phyloP scores from a whole-genome alignment of 2,888 invertebrate species.

The Cremastinae sp. region DNA sequence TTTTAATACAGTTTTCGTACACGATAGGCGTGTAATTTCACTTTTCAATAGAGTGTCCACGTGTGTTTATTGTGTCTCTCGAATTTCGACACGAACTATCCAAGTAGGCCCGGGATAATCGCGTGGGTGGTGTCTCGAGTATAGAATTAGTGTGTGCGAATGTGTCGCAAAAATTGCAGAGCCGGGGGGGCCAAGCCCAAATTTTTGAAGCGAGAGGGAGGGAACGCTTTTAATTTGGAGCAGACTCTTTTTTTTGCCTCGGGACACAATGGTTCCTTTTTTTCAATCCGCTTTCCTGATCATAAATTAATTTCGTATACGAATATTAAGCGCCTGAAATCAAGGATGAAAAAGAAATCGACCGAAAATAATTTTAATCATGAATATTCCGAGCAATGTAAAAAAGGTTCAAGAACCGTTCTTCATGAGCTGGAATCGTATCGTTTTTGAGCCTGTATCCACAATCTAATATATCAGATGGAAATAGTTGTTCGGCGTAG shows the following conservation, averaged over 20 bases:
- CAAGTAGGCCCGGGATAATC: neutral
- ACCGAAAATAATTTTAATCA: too few relatives aligned
- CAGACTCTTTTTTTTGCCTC: neutral
- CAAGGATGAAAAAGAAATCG: too few relatives aligned
- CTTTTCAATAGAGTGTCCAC: neutral
- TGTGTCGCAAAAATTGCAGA: neutral
- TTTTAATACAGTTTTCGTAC: neutral
- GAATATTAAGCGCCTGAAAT: too few relatives aligned
- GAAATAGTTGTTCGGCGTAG: conserved; percentile 35
- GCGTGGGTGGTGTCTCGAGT: conserved; percentile 27
- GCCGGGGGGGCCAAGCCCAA: conserved; percentile 11
- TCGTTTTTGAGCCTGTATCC: neutral
- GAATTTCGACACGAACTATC: neutral
- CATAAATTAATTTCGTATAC: too few relatives aligned
- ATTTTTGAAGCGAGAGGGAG: neutral
- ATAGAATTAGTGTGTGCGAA: neutral
- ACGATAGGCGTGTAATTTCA: neutral
- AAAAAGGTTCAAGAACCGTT: neutral
- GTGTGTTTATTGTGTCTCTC: conserved; percentile 10
- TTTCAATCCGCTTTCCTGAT: too few relatives aligned
- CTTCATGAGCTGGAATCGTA: too few relatives aligned
- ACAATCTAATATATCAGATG: conserved; percentile 29
- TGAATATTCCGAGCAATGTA: neutral
- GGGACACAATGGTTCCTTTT: conserved; percentile 3
- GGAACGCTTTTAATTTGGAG: neutral